Evolutionary conservation across 2,888 invertebrate genomes (phyloP).

Genomic region (Cyrtodaria siliqua): DNA sequence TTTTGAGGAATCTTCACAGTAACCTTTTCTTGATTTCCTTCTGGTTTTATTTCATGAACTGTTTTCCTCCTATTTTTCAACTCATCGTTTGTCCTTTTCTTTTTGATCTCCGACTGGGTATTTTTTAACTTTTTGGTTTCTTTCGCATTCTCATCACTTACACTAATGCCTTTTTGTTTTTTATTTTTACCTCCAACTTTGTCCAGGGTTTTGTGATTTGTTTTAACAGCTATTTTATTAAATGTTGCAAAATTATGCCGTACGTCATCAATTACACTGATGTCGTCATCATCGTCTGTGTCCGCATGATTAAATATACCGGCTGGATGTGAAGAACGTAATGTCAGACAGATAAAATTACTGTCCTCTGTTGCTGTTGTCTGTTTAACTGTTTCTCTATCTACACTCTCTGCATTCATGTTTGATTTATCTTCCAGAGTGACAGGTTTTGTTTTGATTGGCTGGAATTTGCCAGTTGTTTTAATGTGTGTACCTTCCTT

Average conservation of each 20-base stretch:
- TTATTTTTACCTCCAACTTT: constrained; percentile 1
- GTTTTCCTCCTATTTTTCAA: constrained; percentile 19
- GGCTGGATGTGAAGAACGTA: constrained; percentile 2
- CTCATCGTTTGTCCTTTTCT: constrained; percentile 12
- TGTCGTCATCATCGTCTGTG: constrained; percentile 29
- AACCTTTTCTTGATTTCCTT: neutral
- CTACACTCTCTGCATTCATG: no score
- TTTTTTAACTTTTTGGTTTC: neutral
- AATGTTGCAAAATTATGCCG: no score
- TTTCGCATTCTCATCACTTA: neutral
- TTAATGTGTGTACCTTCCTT: neutral
- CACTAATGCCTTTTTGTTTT: neutral
- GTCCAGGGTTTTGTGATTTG: neutral
- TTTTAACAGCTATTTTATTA: constrained; percentile 1
- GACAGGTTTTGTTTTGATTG: no score
- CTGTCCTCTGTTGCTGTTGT: constrained; percentile 7
- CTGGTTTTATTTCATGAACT: constrained; percentile 6
- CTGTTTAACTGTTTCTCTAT: no score
- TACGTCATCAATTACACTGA: constrained; percentile 27
- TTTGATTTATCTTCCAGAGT: no score
- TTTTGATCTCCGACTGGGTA: constrained; percentile 14
- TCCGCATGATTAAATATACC: neutral
- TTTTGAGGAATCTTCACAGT: no score
- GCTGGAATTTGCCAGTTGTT: neutral
- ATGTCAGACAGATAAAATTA: constrained; percentile 31